These are phyloP conservation scores for Bucco capensis DNA, from an alignment of 2,113 vertebrate species.

Conservation along the genomic window DNA sequence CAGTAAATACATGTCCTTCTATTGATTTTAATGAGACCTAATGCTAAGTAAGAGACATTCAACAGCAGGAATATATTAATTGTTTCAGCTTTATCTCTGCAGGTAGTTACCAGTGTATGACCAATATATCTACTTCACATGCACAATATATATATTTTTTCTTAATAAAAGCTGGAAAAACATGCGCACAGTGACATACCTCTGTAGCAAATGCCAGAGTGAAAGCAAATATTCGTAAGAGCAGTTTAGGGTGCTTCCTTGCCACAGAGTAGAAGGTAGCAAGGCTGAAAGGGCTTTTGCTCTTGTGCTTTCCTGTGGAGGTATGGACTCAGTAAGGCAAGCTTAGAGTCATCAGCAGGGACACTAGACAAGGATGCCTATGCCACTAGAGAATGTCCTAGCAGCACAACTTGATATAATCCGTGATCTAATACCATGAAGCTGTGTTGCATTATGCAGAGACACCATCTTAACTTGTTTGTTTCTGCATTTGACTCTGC, in stretches of 20 bases:
- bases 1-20: background rate
- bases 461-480: background rate
- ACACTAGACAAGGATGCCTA: background rate
- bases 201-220: background rate
- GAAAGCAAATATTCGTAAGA: background rate
- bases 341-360: background rate
- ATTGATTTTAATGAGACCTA: background rate
- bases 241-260: background rate
- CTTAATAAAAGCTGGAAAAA: background rate
- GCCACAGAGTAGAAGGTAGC: background rate
- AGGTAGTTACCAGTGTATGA: background rate
- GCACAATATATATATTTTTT: rapidly evolving
- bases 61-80: background rate
- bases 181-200: background rate
- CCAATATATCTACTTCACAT: background rate
- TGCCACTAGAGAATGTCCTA: background rate
- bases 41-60: background rate
- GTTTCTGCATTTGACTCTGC: background rate
- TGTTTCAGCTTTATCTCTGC: background rate
- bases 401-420: background rate
- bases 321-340: background rate
- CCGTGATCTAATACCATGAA: background rate
- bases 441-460: background rate
- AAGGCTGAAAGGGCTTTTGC: background rate
- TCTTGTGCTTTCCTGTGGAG: background rate